A percentile compares a stretch with the other conserved stretches of the same genome.
These are phyloP conservation scores for Epicampocera succincta DNA, from an alignment of 2,888 invertebrate species.

Conservation along the genomic window DNA sequence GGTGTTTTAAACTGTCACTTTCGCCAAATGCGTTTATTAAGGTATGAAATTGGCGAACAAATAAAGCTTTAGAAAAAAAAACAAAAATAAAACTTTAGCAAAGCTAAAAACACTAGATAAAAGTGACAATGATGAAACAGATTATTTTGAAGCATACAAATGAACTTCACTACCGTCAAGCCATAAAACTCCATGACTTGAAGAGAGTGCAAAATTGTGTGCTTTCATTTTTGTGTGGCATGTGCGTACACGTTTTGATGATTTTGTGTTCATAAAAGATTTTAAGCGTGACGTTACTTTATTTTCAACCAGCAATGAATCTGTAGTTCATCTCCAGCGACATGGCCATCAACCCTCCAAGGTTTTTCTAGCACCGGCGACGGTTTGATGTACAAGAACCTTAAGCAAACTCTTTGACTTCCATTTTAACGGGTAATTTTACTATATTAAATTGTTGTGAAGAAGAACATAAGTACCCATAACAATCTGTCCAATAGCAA, in stretches of 20 bases:
- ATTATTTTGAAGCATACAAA: conserved; percentile 44
- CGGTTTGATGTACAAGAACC: too few species aligned
- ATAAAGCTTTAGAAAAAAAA: too few species aligned
- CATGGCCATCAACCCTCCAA: not conserved
- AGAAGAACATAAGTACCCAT: not conserved
- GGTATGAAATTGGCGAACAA: too few species aligned
- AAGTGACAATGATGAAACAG: conserved; percentile 11
- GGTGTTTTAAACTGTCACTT: too few species aligned
- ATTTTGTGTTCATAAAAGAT: not conserved
- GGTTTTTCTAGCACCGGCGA: conserved; percentile 8
- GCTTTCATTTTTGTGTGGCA: not conserved
- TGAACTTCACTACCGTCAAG: not conserved
- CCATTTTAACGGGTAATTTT: conserved; percentile 47
- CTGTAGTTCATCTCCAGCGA: not conserved
- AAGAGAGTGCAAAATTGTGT: conserved; percentile 4
- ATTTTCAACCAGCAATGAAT: not conserved
- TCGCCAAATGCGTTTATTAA: too few species aligned
- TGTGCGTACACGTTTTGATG: conserved; percentile 2
- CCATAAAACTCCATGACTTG: conserved; percentile 18
- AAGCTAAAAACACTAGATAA: conserved; percentile 13
- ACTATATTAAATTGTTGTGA: conserved; percentile 23
- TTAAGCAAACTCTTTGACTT: not conserved
- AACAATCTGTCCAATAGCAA: conserved; percentile 10
- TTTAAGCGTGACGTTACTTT: conserved; percentile 7
- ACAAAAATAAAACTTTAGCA: conserved; percentile 5